Evolutionary conservation across 2,113 vertebrate species (phyloP).

Genomic region (Barbus barbus): DNA sequence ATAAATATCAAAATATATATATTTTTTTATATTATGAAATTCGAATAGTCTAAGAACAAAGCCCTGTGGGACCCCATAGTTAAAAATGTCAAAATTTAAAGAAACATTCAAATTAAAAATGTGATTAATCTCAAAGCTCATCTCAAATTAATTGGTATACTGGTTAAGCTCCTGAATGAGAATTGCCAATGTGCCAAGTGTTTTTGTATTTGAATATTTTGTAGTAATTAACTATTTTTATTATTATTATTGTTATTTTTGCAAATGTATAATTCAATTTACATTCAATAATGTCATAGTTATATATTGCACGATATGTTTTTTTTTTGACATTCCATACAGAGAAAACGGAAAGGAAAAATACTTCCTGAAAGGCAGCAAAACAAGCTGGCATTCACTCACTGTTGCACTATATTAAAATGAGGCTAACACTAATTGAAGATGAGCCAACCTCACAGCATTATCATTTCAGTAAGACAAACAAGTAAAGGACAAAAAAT

Average conservation of each 20-base stretch:
- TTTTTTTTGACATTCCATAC: background rate
- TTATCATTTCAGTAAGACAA: background rate
- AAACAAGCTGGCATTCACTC: background rate
- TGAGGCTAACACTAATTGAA: background rate
- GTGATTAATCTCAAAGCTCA: background rate
- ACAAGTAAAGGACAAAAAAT: background rate
- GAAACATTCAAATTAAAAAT: background rate
- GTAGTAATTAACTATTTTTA: background rate
- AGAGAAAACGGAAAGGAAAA: background rate
- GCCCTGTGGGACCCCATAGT: background rate
- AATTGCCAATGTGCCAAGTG: background rate
- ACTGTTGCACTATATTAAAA: background rate
- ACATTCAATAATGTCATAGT: background rate
- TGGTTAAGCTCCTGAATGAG: background rate
- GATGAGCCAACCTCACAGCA: conserved; percentile 7
- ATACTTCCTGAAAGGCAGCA: background rate
- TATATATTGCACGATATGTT: background rate
- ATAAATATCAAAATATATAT: background rate
- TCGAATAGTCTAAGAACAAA: background rate
- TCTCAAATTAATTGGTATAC: background rate
- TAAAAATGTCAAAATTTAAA: background rate
- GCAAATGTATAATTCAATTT: background rate
- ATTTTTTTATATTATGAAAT: background rate
- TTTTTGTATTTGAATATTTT: background rate
- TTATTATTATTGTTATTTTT: too few relatives aligned